phyloP scores from a whole-genome alignment of 2,113 vertebrate genomes.

The Bombycilla garrulus region DNA sequence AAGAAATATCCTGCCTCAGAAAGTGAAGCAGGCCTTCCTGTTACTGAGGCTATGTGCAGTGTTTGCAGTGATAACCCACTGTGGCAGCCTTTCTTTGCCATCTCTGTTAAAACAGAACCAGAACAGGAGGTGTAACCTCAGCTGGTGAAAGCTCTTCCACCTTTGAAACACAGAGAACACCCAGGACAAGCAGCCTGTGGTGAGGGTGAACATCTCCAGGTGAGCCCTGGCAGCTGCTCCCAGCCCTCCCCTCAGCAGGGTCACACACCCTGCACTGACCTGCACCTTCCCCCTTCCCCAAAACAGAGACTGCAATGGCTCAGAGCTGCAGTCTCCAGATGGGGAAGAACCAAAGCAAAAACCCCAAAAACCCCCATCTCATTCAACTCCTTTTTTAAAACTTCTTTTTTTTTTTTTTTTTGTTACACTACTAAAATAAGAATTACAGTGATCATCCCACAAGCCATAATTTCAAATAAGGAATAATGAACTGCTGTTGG shows the following conservation, averaged over 20 bases:
- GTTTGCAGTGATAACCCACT: background rate
- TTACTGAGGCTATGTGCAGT: background rate
- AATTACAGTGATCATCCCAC: background rate
- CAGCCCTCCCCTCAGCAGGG: background rate
- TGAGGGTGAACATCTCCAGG: background rate
- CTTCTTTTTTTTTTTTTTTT: no score
- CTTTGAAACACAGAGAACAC: background rate
- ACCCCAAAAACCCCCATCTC: background rate
- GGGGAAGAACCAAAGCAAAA: background rate
- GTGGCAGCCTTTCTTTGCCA: background rate
- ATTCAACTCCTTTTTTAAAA: background rate
- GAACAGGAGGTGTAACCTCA: background rate
- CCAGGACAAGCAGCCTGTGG: background rate
- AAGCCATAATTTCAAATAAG: background rate
- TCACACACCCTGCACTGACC: background rate
- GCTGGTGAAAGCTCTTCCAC: background rate
- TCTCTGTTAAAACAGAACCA: background rate
- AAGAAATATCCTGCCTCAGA: background rate
- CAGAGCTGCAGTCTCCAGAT: background rate
- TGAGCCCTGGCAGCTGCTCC: background rate
- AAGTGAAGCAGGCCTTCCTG: background rate
- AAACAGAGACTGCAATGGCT: background rate
- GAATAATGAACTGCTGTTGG: background rate
- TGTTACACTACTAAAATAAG: background rate
- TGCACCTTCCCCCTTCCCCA: background rate